Base-by-base conservation (phyloP, 2,888 invertebrate species). In the Metacarcinus magister region DNA sequence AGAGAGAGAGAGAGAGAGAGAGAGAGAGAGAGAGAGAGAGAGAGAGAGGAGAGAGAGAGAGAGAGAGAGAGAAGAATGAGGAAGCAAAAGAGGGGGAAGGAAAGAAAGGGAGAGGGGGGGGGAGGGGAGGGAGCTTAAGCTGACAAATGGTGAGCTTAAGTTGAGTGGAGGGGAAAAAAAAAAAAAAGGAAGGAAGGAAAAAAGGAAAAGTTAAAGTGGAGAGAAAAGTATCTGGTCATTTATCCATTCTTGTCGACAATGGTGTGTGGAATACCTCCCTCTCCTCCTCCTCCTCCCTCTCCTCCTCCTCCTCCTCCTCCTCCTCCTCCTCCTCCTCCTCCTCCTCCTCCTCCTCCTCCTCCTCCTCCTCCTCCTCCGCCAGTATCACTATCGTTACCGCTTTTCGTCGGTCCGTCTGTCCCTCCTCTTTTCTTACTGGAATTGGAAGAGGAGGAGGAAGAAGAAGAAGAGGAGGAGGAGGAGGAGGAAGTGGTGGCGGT, bases 191-290 rank as follows among this genome's bases (percentile, higher is more conserved):
- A 54, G 54, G n/a, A n/a, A 67, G 67, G n/a, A n/a, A 67, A 5
- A 67, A n/a, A 19, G 10, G n/a, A 67, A 67, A 67, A 67, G 67
- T 67, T n/a, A n/a, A 67, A 23, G 67, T 23, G n/a, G 67, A 67
- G 67, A n/a, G n/a, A 67, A 67, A 67, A n/a, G n/a, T n/a, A n/a
- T 67, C n/a, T n/a, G n/a, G 67, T 67, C 67, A 67, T 67, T 67
- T n/a, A 67, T 67, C 67, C 67, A n/a, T 67, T 67, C 67, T 67
- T 67, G 13, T 67, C 67, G 67, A 67, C n/a, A 67, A n/a, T 67
- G 67, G 54, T 7, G 54, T 54, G 54, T 87, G 32, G 28, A 32
- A 28, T 19, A 28, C 39, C n/a, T 23, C 87, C n/a, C 0, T n/a
- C n/a, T n/a, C n/a, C n/a, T 87, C 87, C 39, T 39, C n/a, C 87